Evolutionary conservation across 2,888 invertebrate species (phyloP).

Genomic region (Diplazon laetatorius): DNA sequence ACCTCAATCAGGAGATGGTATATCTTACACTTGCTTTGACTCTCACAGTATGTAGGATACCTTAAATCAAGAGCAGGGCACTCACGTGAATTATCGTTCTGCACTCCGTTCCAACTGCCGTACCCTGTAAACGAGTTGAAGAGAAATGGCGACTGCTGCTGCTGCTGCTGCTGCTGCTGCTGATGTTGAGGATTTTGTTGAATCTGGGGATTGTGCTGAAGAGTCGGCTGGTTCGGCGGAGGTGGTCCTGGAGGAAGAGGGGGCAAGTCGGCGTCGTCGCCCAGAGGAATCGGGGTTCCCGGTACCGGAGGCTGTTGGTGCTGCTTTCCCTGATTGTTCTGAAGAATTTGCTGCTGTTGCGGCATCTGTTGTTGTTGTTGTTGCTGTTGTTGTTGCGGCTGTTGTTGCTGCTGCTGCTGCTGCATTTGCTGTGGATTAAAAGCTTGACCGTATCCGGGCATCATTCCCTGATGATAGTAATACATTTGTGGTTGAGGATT

Average conservation of each 20-base stretch:
- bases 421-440: slow-evolving; percentile 78
- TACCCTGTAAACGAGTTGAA: slow-evolving; percentile 75
- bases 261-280: slow-evolving; percentile 83
- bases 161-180: too few species aligned
- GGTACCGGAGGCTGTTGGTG: slow-evolving; percentile 79
- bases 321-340: slow-evolving; percentile 75
- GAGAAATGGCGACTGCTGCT: slow-evolving; percentile 74
- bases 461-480: slow-evolving; percentile 79
- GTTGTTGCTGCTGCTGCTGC: slow-evolving; percentile 70
- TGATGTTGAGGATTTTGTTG: slow-evolving; percentile 81
- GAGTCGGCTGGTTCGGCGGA: slow-evolving; percentile 79
- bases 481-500: slow-evolving; percentile 78
- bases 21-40: too few species aligned
- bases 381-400: slow-evolving; percentile 68
- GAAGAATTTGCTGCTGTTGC: slow-evolving; percentile 70
- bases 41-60: too few species aligned
- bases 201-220: slow-evolving; percentile 77
- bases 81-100: slow-evolving; percentile 78
- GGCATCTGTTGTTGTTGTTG: slow-evolving; percentile 70
- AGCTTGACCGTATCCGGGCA: slow-evolving; percentile 78
- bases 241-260: slow-evolving; percentile 86
- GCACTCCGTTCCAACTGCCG: slow-evolving; percentile 76
- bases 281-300: slow-evolving; percentile 83
- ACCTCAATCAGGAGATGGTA: too few species aligned
- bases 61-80: slow-evolving; percentile 33